Evolutionary conservation across 2,113 vertebrate genomes (phyloP), one percentile per base, ranked within the genome.

Genomic region (Peromyscus maniculatus): DNA sequence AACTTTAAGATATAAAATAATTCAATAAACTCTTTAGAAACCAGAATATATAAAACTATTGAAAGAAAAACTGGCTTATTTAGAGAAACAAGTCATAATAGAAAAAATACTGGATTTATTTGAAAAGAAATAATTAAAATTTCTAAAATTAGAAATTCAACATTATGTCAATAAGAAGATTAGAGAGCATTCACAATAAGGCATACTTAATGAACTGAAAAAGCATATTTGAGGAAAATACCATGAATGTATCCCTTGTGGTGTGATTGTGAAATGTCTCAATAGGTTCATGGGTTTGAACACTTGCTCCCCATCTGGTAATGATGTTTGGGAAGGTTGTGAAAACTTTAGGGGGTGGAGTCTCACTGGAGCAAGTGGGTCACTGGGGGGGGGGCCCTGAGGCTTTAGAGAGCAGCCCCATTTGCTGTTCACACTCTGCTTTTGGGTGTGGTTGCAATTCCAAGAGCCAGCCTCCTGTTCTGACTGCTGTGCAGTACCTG

Each of bases 91-190:
- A 66, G 57, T 49, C 28, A 87, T 3, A 75, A 91, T 77, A 12
- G 49, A 43, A 87, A 94, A 94, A 84, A 7, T 55, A 67, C 10
- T 46, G 21, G 52, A 3, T 77, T 77, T 46, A 28, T 91, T 59
- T 91, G 36, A 64, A 62, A 82, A 91, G 74, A n/a, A 75, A 52
- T 13, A 87, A 69, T 43, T 69, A 67, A 46, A 91, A 49, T 17
- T 64, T 93, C 19, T 88, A 83, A 87, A 52, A 67, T 74, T 93
- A 24, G 78, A 82, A 93, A 74, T 91, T 31, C 79, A 43, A 87
- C 91, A 77, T 84, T 72, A 88, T 52, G 36, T 69, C 31, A 87
- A 77, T 43, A 59, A 64, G 36, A 4, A 92, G 5, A 90, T 91
- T 59, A 75, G 6, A 57, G 16, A 62, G 66, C 36, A 78, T 64